Conservation (phyloP, 2,888 invertebrate species). For the Cheilosia variabilis region DNA sequence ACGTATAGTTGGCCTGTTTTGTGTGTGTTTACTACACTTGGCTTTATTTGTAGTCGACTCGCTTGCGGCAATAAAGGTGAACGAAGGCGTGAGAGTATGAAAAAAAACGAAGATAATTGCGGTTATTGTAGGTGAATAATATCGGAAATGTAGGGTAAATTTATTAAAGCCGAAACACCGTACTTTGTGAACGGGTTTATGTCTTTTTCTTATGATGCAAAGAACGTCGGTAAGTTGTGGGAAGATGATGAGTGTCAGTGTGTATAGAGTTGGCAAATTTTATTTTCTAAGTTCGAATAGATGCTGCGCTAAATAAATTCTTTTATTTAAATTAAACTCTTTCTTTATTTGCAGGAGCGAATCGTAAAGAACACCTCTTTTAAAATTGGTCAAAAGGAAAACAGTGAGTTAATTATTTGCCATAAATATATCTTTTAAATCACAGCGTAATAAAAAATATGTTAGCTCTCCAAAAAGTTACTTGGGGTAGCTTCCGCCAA, state of each 20-base stretch:
- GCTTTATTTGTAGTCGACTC: background rate
- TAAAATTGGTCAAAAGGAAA: background rate
- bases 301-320: background rate
- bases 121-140: constrained; percentile 50
- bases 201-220: constrained; percentile 1
- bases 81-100: constrained; percentile 42
- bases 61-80: background rate
- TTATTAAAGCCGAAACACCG: constrained; percentile 58
- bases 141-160: constrained; percentile 61
- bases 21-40: background rate
- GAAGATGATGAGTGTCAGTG: constrained; percentile 27
- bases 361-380: background rate
- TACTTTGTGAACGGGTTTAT: constrained; percentile 22
- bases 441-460: too few species aligned
- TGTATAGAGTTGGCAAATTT: constrained; percentile 6
- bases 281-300: background rate
- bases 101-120: constrained; percentile 54
- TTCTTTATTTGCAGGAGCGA: constrained; percentile 10
- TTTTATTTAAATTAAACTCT: background rate
- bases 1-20: background rate
- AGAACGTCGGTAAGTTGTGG: constrained; percentile 3
- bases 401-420: constrained; percentile 7
- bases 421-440: background rate
- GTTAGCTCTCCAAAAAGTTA: too few species aligned
- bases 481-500: too few species aligned